These are phyloP conservation scores for Elymnias hypermnestra DNA, from an alignment of 1,140 invertebrate genomes.

Conservation along the genomic window DNA sequence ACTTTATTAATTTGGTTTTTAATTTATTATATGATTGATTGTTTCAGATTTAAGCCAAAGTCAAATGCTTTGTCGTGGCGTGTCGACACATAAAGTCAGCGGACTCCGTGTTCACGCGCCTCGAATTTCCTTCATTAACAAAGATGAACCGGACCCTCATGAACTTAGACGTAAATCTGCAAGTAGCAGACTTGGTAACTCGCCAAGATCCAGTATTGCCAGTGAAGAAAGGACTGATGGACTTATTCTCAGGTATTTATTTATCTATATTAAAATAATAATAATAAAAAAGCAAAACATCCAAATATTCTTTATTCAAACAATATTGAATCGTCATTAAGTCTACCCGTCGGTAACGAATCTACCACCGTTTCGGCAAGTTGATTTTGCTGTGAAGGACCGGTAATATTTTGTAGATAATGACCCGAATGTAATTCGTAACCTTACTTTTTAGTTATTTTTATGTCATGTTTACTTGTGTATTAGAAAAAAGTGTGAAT, in stretches of 20 bases:
- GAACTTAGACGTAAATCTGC: constrained; percentile 78
- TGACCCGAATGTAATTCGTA: no score
- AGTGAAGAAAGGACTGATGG: constrained; percentile 47
- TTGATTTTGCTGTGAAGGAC: no score
- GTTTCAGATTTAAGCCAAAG: constrained; percentile 58
- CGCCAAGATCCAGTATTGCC: constrained; percentile 48
- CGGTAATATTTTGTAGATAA: no score
- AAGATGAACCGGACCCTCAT: constrained; percentile 62
- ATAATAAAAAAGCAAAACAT: neutral
- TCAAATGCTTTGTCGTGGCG: constrained; percentile 51
- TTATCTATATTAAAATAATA: neutral
- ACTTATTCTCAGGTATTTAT: constrained; percentile 58
- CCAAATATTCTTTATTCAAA: neutral
- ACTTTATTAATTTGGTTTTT: neutral
- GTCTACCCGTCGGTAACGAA: no score
- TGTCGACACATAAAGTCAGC: constrained; percentile 52
- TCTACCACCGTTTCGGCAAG: no score
- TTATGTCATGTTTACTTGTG: no score
- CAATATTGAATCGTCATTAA: no score
- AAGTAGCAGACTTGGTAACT: constrained; percentile 74
- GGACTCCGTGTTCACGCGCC: constrained; percentile 61
- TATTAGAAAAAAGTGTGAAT: no score
- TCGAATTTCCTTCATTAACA: constrained; percentile 72
- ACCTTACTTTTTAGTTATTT: no score
- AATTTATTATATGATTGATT: neutral